A percentile compares a stretch with the other conserved stretches of the same genome.
These are phyloP conservation scores for Cyprinodon variegatus DNA, from an alignment of 2,113 vertebrate species.

Conservation along the genomic window DNA sequence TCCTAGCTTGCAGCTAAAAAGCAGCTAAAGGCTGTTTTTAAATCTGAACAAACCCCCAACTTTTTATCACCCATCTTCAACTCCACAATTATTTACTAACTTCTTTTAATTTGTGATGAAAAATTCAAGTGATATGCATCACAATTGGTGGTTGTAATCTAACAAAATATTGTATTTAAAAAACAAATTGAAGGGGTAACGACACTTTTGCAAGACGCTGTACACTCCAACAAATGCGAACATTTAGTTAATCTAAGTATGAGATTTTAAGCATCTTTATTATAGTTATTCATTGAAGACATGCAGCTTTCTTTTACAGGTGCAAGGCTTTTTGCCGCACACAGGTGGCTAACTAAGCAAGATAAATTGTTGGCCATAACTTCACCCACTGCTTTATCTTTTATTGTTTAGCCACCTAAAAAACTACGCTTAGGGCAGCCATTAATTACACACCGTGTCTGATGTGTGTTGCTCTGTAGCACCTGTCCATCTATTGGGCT, in stretches of 20 bases:
- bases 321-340: background rate
- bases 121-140: background rate
- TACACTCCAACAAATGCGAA: background rate
- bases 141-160: background rate
- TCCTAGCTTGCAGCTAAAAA: no score
- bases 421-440: conserved; percentile 31
- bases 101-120: background rate
- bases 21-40: no score
- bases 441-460: conserved; percentile 54
- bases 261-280: background rate
- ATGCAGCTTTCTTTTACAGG: background rate
- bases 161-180: background rate
- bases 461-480: conserved; percentile 40
- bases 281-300: background rate
- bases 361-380: conserved; percentile 1
- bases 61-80: background rate
- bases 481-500: conserved; percentile 68
- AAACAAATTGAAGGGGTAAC: no score
- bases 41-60: no score
- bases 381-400: conserved; percentile 1
- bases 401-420: conserved; percentile 16
- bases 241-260: background rate
- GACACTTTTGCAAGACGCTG: background rate
- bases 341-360: background rate
- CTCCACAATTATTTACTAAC: background rate